A percentile compares a stretch with the other conserved stretches of the same genome.
These are phyloP conservation scores for Colistium nudipinnis DNA, from an alignment of 2,113 vertebrate genomes.

Conservation along the genomic window DNA sequence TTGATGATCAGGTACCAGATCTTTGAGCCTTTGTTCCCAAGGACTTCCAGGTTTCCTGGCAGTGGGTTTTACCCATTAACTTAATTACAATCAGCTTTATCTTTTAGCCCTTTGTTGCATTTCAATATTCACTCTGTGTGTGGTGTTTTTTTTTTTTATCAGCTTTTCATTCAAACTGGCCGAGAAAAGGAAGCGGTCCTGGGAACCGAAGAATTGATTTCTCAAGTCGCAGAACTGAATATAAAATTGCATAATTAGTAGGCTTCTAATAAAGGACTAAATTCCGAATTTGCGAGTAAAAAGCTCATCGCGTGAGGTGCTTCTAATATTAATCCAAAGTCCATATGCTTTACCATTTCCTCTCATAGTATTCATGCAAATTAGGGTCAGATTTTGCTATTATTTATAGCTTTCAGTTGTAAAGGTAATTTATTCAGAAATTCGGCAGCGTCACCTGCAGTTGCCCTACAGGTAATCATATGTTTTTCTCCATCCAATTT, in stretches of 20 bases:
- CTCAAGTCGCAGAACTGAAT: constrained; percentile 2
- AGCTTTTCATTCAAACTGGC: neutral
- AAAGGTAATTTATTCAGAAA: constrained; percentile 24
- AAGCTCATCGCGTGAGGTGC: neutral
- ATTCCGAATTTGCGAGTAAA: too few relatives aligned
- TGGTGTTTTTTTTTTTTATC: neutral
- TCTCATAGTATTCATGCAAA: constrained; percentile 28
- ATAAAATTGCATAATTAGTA: neutral
- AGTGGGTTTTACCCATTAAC: neutral
- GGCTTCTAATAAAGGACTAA: too few relatives aligned
- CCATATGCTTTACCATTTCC: neutral
- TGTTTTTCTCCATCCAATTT: constrained; percentile 35
- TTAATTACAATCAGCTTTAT: neutral
- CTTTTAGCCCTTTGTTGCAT: neutral
- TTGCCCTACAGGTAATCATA: constrained; percentile 34
- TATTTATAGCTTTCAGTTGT: constrained; percentile 20
- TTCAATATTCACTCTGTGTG: neutral
- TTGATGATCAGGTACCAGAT: too few relatives aligned
- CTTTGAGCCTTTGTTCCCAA: too few relatives aligned
- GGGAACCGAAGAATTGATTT: neutral
- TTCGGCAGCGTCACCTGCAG: constrained; percentile 12
- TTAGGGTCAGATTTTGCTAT: constrained; percentile 22
- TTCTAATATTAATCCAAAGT: constrained; percentile 3
- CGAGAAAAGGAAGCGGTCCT: too few relatives aligned
- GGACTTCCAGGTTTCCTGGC: neutral